Percentiles rank a stretch among this genome's conserved stretches.
These are phyloP conservation scores for Anthopleura xanthogrammica DNA, from an alignment of 92 coral and sea anemone species.

Conservation along the genomic window DNA sequence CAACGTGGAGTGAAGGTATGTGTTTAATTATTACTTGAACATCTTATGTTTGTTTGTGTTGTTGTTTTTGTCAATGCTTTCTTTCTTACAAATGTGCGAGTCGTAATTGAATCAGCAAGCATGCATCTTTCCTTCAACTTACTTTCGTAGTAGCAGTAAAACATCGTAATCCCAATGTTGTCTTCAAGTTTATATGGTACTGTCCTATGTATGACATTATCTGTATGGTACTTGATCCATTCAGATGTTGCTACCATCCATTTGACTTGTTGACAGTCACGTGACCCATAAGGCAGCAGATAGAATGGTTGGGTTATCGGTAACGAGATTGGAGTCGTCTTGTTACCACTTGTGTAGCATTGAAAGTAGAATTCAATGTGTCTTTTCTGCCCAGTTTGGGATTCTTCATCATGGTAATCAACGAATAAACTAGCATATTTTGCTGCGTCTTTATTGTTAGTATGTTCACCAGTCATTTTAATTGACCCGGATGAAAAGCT, in stretches of 20 bases:
- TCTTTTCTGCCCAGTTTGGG: not conserved
- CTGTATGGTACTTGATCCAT: conserved; percentile 39
- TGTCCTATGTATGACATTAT: not conserved
- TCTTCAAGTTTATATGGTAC: not conserved
- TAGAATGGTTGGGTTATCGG: conserved; percentile 35
- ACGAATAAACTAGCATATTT: not conserved
- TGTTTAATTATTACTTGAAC: too few species aligned
- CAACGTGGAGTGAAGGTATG: too few species aligned
- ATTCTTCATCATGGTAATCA: not conserved
- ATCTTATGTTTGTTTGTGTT: not conserved
- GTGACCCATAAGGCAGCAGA: conserved; percentile 15
- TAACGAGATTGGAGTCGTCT: conserved; percentile 20
- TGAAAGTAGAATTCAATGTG: not conserved
- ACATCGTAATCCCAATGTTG: conserved; percentile 13
- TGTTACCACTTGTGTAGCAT: conserved; percentile 37
- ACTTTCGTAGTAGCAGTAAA: conserved; percentile 56
- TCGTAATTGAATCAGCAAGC: not conserved
- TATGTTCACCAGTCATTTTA: not conserved
- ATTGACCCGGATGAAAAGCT: not conserved
- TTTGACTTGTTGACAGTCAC: conserved; percentile 48
- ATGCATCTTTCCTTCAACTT: not conserved
- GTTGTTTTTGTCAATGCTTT: too few species aligned
- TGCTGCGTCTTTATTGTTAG: not conserved
- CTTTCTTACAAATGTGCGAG: too few species aligned
- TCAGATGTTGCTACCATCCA: conserved; percentile 44